A percentile compares a stretch with the other conserved stretches of the same genome.
Conservation (phyloP, 2,797 vertebrate species). For the Pangasius sanitwongsei region DNA sequence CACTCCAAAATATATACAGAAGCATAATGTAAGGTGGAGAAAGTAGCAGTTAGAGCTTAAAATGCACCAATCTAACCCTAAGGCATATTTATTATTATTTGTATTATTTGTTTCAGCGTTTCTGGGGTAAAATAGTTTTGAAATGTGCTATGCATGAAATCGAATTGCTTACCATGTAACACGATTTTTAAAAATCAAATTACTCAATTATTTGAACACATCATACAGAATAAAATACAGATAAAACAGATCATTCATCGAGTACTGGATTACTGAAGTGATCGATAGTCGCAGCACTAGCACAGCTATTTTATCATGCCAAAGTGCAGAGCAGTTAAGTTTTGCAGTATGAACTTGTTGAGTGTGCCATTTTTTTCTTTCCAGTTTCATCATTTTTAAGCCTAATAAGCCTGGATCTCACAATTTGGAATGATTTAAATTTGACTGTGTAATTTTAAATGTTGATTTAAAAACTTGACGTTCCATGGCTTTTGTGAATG, state of each 20-base stretch:
- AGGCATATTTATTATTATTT: background rate
- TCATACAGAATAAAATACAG: too few relatives aligned
- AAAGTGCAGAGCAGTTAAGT: background rate
- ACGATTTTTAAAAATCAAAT: background rate
- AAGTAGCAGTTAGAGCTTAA: background rate
- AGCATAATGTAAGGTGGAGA: background rate
- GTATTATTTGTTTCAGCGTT: background rate
- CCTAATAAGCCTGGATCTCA: too few relatives aligned
- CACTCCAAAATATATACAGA: background rate
- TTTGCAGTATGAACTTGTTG: background rate
- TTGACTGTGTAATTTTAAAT: background rate
- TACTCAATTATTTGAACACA: background rate
- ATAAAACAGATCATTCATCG: background rate
- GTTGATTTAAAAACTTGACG: background rate
- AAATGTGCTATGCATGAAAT: background rate
- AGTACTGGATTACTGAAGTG: background rate
- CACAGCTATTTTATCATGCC: background rate
- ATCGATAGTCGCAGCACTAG: background rate
- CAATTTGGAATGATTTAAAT: background rate
- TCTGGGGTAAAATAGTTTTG: background rate
- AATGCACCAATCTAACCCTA: background rate
- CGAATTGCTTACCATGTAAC: background rate
- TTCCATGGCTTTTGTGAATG: conserved; percentile 31
- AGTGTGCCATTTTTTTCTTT: background rate
- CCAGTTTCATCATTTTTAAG: background rate